Evolutionary conservation across 2,797 vertebrate genomes (phyloP).

Genomic region (Synaphobranchus kaupii): DNA sequence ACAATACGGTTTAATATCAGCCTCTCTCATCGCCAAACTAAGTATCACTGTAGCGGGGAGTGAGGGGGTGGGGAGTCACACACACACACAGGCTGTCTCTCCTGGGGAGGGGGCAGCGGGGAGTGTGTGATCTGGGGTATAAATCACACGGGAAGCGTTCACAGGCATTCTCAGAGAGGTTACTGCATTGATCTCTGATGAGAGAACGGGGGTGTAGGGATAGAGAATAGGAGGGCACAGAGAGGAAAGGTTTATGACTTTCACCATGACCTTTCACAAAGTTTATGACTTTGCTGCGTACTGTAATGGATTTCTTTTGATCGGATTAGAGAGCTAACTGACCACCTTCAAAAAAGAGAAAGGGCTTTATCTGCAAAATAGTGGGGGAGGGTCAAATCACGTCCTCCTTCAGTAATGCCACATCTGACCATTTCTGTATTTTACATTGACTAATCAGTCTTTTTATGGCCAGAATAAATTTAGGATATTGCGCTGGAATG

Average conservation of each 20-base stretch:
- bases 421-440: background rate
- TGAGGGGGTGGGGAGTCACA: background rate
- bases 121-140: conserved; percentile 38
- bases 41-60: conserved; percentile 58
- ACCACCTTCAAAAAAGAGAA: conserved; percentile 10
- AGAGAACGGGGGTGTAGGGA: conserved; percentile 53
- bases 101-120: conserved; percentile 11
- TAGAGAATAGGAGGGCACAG: conserved; percentile 53
- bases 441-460: background rate
- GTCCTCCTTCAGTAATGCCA: background rate
- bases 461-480: background rate
- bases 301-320: background rate
- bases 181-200: conserved; percentile 65
- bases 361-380: background rate
- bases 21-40: conserved; percentile 58
- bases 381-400: background rate
- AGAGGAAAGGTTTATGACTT: conserved; percentile 39
- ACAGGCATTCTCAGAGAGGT: conserved; percentile 65
- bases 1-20: conserved; percentile 64
- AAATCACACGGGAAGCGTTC: conserved; percentile 59
- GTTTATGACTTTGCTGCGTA: background rate
- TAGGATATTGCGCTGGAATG: background rate
- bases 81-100: conserved; percentile 18
- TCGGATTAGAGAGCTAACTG: background rate
- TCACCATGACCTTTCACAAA: too few relatives aligned